These are phyloP conservation scores for Pseudorhiza aurosa DNA, from an alignment of 30 jellyfish, hydroid and myxozoan species.

Conservation along the genomic window DNA sequence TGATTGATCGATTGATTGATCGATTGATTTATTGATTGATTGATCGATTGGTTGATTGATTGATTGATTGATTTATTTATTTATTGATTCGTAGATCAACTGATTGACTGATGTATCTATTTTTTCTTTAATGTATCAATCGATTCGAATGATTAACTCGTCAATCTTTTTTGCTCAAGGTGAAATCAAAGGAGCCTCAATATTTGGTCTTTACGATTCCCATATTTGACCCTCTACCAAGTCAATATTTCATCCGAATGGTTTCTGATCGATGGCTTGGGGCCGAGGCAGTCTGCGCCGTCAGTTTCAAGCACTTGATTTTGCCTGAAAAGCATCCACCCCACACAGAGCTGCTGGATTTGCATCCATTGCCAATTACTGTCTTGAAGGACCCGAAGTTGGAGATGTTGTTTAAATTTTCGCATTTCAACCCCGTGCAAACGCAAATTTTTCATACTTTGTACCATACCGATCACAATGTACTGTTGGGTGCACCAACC, in stretches of 20 bases:
- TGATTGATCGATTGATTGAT: too few relatives aligned
- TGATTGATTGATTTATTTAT: too few relatives aligned
- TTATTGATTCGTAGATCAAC: too few relatives aligned
- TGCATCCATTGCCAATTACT: constrained; percentile 95
- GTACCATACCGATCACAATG: constrained; percentile 93
- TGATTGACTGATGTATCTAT: too few relatives aligned
- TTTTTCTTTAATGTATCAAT: too few relatives aligned
- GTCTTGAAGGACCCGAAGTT: constrained; percentile 77
- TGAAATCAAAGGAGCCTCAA: constrained; percentile 86
- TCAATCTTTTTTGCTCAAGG: constrained; percentile 52
- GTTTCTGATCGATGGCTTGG: constrained; percentile 98
- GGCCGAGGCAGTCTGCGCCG: constrained; percentile 96
- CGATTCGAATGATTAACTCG: too few relatives aligned
- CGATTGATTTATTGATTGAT: too few relatives aligned
- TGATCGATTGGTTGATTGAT: too few relatives aligned
- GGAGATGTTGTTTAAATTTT: constrained; percentile 76
- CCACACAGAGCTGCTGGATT: constrained; percentile 91
- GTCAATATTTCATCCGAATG: constrained; percentile 92
- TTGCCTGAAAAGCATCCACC: constrained; percentile 98
- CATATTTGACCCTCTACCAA: constrained; percentile 97
- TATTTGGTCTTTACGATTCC: constrained; percentile 93
- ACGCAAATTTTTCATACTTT: constrained; percentile 97
- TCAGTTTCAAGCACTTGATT: constrained; percentile 88
- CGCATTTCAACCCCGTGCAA: constrained; percentile 99
- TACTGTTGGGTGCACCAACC: constrained; percentile 99